Conservation (phyloP, 2,888 invertebrate species). For the Dorcus parallelipipedus region DNA sequence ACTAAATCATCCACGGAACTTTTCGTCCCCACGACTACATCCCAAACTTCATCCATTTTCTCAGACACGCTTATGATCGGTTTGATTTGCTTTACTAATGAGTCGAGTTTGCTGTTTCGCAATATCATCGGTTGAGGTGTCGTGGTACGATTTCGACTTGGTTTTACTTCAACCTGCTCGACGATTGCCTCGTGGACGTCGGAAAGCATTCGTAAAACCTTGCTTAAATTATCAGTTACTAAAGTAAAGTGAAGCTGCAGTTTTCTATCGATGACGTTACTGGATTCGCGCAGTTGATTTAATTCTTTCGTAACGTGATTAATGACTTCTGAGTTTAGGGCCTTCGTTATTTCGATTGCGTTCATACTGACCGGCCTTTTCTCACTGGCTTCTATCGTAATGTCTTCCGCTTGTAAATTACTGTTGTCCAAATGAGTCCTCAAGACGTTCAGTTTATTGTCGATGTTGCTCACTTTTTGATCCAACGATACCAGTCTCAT, state of each 20-base stretch:
- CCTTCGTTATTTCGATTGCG: conserved; percentile 77
- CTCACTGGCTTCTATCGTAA: conserved; percentile 83
- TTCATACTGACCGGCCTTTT: conserved; percentile 83
- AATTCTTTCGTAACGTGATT: conserved; percentile 78
- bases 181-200: conserved; percentile 83
- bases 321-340: conserved; percentile 77
- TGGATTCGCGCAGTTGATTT: conserved; percentile 73
- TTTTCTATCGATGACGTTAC: conserved; percentile 76
- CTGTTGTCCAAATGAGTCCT: conserved; percentile 83
- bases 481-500: conserved; percentile 69
- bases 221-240: conserved; percentile 77
- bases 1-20: conserved; percentile 82
- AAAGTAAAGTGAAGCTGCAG: conserved; percentile 81
- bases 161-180: conserved; percentile 58
- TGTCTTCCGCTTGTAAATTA: conserved; percentile 71
- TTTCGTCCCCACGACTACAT: conserved; percentile 84
- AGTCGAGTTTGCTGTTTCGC: conserved; percentile 74
- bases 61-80: conserved; percentile 83
- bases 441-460: conserved; percentile 70
- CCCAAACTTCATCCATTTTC: conserved; percentile 91
- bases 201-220: conserved; percentile 72
- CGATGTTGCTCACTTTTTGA: conserved; percentile 81
- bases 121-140: conserved; percentile 60
- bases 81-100: conserved; percentile 75
- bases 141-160: conserved; percentile 50